Evolutionary conservation across 2,113 vertebrate genomes (phyloP).

Genomic region (Macrotis lagotis): DNA sequence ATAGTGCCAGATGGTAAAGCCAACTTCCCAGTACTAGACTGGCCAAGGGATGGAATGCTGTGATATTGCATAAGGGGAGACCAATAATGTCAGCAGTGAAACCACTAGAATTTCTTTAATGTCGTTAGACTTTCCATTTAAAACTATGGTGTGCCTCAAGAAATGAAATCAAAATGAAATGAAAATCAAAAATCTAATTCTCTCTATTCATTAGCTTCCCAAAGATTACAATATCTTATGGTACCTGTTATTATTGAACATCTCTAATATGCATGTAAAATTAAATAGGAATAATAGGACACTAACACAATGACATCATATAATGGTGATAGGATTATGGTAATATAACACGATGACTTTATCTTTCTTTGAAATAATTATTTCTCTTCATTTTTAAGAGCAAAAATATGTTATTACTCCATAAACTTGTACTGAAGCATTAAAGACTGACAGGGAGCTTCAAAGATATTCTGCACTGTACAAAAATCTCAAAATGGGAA

Average conservation of each 20-base stretch:
- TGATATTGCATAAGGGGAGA: constrained; percentile 82
- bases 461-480: no score
- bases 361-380: constrained; percentile 22
- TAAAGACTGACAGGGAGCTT: not conserved
- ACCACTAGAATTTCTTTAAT: constrained; percentile 64
- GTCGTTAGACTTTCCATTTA: constrained; percentile 59
- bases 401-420: constrained; percentile 48
- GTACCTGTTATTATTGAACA: constrained; percentile 39
- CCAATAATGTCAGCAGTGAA: constrained; percentile 76
- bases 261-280: constrained; percentile 43
- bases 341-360: not conserved
- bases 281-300: constrained; percentile 16
- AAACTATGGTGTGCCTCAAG: constrained; percentile 56
- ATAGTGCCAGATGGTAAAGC: constrained; percentile 83
- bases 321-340: not conserved
- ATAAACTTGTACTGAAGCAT: constrained; percentile 33
- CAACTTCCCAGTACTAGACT: constrained; percentile 79
- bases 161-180: constrained; percentile 50
- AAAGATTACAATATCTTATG: constrained; percentile 44
- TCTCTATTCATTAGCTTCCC: constrained; percentile 65
- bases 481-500: not conserved
- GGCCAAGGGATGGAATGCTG: constrained; percentile 71
- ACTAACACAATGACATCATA: constrained; percentile 38
- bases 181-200: constrained; percentile 57
- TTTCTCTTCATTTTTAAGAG: constrained; percentile 51